Base-by-base conservation (phyloP, 2,888 invertebrate species). In the Phengaris alcon region DNA sequence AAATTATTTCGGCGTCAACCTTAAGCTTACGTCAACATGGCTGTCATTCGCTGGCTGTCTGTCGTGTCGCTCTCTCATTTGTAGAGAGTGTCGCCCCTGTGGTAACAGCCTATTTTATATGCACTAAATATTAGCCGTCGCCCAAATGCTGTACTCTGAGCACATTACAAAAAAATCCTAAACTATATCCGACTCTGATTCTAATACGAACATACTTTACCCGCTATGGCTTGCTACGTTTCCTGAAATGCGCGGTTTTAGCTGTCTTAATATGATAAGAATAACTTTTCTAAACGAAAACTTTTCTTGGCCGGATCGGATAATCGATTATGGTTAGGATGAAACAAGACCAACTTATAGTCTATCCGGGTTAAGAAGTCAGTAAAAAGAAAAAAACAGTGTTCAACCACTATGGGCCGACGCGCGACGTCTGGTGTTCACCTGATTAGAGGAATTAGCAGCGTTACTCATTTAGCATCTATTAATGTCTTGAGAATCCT, bases 371-470 rank as follows among this genome's bases (percentile, higher is more conserved):
- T 35, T 35, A 35, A 35, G 35, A 35, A 35, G 35, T 3, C 35
- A 35, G 35, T 35, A 4, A 35, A 35, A 35, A 3, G 35, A 7
- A 64, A 0, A 12, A 64, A 35, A 35, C 64, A 35, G 59, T 64
- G 35, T 35, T 35, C 64, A 64, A 10, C 64, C 6, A 44, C 59
- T 59, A 22, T 59, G 10, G 35, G 64, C 48, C 48, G 8, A 48
- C 15, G 35, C 35, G 35, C 48, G 8, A 48, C 15, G 35, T 64
- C 64, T 64, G 64, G 64, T 64, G 64, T 12, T 35, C 64, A 64
- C 64, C 64, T 64, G 64, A 64, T 64, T 64, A 64, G 64, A 44
- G 35, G 59, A 35, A 59, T 64, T 22, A 22, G 59, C 64, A 44
- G 64, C 64, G 35, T 64, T 64, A 64, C 64, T 64, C 64, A 55